phyloP scores from a whole-genome alignment of 2,888 invertebrate species.

The Sesia apiformis region DNA sequence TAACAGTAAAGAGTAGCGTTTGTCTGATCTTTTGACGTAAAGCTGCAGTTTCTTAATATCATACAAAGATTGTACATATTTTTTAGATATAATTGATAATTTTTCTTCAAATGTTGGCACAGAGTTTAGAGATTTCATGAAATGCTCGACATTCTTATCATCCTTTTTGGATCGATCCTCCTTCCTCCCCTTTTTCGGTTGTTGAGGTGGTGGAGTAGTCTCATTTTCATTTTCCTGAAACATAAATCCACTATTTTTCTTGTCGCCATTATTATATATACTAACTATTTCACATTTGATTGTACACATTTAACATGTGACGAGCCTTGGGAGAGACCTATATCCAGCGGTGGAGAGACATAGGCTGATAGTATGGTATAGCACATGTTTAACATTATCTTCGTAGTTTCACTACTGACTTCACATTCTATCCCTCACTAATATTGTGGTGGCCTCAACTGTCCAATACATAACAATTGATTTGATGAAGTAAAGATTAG shows the following conservation, averaged over 20 bases:
- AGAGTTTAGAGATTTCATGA: constrained; percentile 76
- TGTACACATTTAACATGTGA: background rate
- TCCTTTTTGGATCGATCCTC: constrained; percentile 62
- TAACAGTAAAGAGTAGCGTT: constrained; percentile 71
- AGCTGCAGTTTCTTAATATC: constrained; percentile 78
- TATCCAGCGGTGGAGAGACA: too few relatives aligned
- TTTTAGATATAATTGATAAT: constrained; percentile 79
- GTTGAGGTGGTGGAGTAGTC: constrained; percentile 22
- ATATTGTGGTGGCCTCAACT: too few relatives aligned
- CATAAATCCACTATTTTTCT: background rate
- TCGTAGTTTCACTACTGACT: too few relatives aligned
- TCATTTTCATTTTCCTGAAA: constrained; percentile 40
- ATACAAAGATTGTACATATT: constrained; percentile 84
- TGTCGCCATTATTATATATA: background rate
- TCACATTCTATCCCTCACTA: too few relatives aligned
- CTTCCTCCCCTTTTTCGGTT: constrained; percentile 49
- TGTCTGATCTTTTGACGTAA: constrained; percentile 76
- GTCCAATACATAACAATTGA: too few relatives aligned
- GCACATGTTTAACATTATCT: background rate
- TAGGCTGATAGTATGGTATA: background rate
- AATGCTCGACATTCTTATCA: constrained; percentile 78
- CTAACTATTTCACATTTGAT: background rate
- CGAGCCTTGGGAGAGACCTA: too few relatives aligned
- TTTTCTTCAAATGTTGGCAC: constrained; percentile 79
- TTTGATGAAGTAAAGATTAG: too few relatives aligned